Evolutionary conservation across 2,888 invertebrate species (phyloP), one percentile per base, ranked within the genome.

Genomic region (Diarsia brunnea): DNA sequence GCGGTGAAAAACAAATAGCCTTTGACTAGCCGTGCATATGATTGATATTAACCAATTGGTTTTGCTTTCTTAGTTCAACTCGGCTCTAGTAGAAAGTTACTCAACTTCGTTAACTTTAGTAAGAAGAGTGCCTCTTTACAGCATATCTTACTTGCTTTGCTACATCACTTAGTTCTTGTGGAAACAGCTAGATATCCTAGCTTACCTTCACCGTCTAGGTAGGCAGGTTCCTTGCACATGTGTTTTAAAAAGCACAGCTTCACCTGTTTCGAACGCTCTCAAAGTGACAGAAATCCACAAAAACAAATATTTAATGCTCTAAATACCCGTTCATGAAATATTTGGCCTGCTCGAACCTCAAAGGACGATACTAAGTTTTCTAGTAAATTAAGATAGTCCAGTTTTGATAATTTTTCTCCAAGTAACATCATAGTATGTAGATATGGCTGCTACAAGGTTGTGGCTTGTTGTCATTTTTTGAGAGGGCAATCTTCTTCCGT

Each of bases 401-500:
- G 65, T 53, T 24, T 10, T 21, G 14, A 61, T 60, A 2, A 2
- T 19, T 60, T 45, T 43, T 24, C 16, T n/a, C 16, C 2, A 53
- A 53, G 51, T 43, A 51, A 63, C 38, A 43, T n/a, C 31, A n/a
- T 24, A 4, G 7, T 24, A 2, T 24, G 27, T 24, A 21, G 47
- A 7, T 38, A 2, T 72, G 53, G 16, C 49, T 64, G 60, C 27
- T 65, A 27, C 24, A 31, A 27, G n/a, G 21, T 31, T 4, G 7
- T 12, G n/a, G 53, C 27, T 19, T 12, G n/a, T 14, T n/a, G 19
- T 64, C 47, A 68, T 38, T 61, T 5, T 4, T 70, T 47, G 0
- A 66, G 38, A 8, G 86, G 86, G 68, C 83, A 83, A 21, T 49
- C 38, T 55, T 65, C 24, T 21, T 61, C 86, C 3, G 51, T 85